Evolutionary conservation across 2,888 invertebrate species (phyloP).

Genomic region (Trissoscelio sp.): DNA sequence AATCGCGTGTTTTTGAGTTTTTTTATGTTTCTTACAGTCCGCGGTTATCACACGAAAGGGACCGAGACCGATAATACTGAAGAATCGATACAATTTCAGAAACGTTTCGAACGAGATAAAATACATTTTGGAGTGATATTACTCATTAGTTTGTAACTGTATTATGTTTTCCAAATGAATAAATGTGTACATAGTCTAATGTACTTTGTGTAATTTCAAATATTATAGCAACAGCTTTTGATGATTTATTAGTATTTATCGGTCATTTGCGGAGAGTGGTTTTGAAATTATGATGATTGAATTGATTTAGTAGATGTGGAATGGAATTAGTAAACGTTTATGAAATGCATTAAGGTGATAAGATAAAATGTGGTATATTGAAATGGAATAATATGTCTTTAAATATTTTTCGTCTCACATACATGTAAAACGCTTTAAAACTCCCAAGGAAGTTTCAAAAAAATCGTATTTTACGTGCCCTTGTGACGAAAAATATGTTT

Average conservation of each 20-base stretch:
- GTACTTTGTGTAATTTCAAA: neutral
- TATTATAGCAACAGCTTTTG: neutral
- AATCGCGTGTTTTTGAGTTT: neutral
- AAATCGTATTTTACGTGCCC: too few relatives aligned
- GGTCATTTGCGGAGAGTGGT: neutral
- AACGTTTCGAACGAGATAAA: neutral
- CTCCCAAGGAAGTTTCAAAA: too few relatives aligned
- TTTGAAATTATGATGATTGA: too few relatives aligned
- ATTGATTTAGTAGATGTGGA: too few relatives aligned
- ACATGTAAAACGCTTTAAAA: too few relatives aligned
- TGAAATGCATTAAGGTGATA: too few relatives aligned
- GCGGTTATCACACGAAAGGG: neutral
- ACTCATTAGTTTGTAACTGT: neutral
- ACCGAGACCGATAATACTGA: constrained; percentile 18
- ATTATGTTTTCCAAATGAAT: neutral
- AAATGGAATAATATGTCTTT: too few relatives aligned
- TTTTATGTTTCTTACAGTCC: neutral
- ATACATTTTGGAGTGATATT: neutral
- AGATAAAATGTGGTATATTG: too few relatives aligned
- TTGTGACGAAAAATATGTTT: too few relatives aligned
- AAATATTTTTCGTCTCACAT: too few relatives aligned
- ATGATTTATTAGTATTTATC: neutral
- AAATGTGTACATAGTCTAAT: neutral
- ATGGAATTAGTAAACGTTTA: too few relatives aligned
- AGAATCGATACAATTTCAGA: constrained; percentile 4